Evolutionary conservation across 2,113 vertebrate species (phyloP).

Genomic region (Mesembrinibis cayennensis): DNA sequence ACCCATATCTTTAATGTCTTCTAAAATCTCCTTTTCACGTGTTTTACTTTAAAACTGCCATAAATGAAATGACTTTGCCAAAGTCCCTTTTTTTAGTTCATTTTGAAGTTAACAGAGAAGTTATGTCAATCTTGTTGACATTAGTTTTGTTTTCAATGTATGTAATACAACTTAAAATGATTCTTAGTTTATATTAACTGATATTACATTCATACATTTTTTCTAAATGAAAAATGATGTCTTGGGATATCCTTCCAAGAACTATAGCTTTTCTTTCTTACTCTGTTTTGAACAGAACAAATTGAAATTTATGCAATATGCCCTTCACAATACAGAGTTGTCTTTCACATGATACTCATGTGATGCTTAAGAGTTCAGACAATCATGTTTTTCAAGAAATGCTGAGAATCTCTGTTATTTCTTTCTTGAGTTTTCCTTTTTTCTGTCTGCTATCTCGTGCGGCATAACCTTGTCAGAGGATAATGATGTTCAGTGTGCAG

Average conservation of each 20-base stretch:
- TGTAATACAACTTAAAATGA: not conserved
- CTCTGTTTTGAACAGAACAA: not conserved
- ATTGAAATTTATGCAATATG: not conserved
- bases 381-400: not conserved
- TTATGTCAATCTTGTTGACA: not conserved
- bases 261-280: not conserved
- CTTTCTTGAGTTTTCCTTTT: not conserved
- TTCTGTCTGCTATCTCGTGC: not conserved
- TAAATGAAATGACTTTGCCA: not conserved
- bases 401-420: not conserved
- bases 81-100: not conserved
- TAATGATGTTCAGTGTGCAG: not conserved
- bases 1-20: not conserved
- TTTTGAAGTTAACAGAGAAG: not conserved
- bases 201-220: not conserved
- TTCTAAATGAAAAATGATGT: not conserved
- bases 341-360: not conserved
- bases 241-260: not conserved
- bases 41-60: not conserved
- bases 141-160: not conserved
- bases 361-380: not conserved
- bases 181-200: not conserved
- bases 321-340: not conserved
- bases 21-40: not conserved
- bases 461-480: not conserved